These are phyloP conservation scores for Falco novaeseelandiae DNA, from an alignment of 2,797 vertebrate species.

Conservation along the genomic window DNA sequence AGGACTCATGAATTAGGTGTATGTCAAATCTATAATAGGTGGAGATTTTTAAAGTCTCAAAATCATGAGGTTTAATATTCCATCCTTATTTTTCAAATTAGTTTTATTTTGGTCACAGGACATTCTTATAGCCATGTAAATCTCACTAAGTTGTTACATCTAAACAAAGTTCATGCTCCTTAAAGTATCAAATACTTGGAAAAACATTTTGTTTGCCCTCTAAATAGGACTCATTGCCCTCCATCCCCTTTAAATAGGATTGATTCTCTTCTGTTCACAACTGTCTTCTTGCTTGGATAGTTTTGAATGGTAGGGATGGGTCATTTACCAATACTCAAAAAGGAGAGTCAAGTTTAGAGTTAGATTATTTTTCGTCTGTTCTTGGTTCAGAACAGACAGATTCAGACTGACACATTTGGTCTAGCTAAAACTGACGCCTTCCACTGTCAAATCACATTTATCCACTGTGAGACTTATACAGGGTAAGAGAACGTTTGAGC, in stretches of 20 bases:
- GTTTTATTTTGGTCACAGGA: background rate
- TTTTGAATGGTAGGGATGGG: background rate
- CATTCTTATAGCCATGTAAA: accelerated
- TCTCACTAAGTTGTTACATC: background rate
- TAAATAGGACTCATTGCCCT: background rate
- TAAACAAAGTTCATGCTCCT: background rate
- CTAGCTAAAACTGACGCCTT: background rate
- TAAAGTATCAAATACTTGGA: background rate
- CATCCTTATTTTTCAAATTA: background rate
- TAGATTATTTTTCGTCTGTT: background rate
- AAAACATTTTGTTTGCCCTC: background rate
- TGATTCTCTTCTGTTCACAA: background rate
- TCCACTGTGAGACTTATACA: background rate
- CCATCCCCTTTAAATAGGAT: background rate
- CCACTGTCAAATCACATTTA: background rate
- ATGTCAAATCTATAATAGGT: background rate
- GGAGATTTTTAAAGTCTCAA: background rate
- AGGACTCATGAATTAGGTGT: accelerated
- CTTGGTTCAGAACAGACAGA: background rate
- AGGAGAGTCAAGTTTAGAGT: background rate
- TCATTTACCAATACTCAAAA: background rate
- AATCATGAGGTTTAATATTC: background rate
- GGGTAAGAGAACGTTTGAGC: background rate
- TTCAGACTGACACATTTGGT: background rate
- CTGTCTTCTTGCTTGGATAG: background rate